These are phyloP conservation scores for Tridacna crocea DNA, from an alignment of 2,888 invertebrate species.

Conservation along the genomic window DNA sequence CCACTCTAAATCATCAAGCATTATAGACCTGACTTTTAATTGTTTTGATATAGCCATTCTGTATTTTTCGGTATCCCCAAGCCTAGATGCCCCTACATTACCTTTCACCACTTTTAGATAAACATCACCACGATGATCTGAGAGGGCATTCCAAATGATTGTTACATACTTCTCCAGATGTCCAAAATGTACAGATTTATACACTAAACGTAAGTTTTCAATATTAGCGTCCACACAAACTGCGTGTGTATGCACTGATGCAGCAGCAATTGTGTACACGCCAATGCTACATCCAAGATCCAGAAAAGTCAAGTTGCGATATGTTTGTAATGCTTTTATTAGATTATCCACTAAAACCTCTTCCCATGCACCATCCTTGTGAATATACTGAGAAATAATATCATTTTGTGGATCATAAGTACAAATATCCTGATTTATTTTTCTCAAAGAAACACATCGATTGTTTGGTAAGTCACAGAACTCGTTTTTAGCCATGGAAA, in stretches of 20 bases:
- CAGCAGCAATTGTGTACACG: neutral
- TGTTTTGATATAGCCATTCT: neutral
- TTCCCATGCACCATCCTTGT: neutral
- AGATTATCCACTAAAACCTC: neutral
- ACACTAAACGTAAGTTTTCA: constrained; percentile 2
- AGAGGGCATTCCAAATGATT: constrained; percentile 7
- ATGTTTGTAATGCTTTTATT: neutral
- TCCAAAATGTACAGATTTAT: neutral
- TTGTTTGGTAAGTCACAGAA: neutral
- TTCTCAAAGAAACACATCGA: neutral
- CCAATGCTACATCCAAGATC: constrained; percentile 7
- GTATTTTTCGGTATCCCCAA: neutral
- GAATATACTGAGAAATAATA: neutral
- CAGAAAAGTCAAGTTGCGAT: neutral
- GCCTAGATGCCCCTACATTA: neutral
- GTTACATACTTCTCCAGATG: neutral
- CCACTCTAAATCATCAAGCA: constrained; percentile 3
- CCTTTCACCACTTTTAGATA: neutral
- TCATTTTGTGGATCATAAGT: neutral
- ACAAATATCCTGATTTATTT: neutral
- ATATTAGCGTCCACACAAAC: neutral
- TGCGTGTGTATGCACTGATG: neutral
- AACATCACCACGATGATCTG: constrained; percentile 3
- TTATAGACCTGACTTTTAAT: neutral
- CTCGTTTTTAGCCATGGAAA: neutral